These are phyloP conservation scores for Catocala fraxini DNA, from an alignment of 2,888 invertebrate genomes.

Conservation along the genomic window DNA sequence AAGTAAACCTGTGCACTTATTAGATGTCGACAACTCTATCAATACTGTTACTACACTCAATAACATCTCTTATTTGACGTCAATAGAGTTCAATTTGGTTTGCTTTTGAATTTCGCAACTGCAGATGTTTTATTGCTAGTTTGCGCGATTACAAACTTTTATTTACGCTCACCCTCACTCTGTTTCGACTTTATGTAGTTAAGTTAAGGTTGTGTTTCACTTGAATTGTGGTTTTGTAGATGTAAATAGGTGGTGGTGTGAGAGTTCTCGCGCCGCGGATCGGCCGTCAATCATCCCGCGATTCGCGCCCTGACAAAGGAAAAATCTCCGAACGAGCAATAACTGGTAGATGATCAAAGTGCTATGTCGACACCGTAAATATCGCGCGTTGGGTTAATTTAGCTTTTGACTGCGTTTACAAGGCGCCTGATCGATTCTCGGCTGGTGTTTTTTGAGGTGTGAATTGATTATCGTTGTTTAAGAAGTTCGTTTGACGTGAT, in stretches of 20 bases:
- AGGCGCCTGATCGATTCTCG: slow-evolving; percentile 55
- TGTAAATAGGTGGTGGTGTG: slow-evolving; percentile 36
- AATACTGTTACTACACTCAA: slow-evolving; percentile 12
- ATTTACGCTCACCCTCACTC: slow-evolving; percentile 12
- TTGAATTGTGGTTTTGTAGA: slow-evolving; percentile 7
- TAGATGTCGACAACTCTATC: slow-evolving; percentile 62
- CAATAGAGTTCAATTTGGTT: slow-evolving; percentile 47
- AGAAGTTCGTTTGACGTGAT: slow-evolving; percentile 31
- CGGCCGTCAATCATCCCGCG: slow-evolving; percentile 83
- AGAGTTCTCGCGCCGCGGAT: slow-evolving; percentile 78
- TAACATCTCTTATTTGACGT: background rate
- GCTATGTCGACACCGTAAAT: slow-evolving; percentile 71
- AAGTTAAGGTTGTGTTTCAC: slow-evolving; percentile 9
- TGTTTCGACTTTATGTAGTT: background rate
- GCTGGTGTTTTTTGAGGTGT: slow-evolving; percentile 46
- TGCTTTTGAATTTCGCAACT: slow-evolving; percentile 20
- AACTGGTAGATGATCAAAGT: slow-evolving; percentile 81
- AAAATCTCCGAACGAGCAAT: slow-evolving; percentile 80
- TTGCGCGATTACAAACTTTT: slow-evolving; percentile 34
- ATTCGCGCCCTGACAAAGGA: slow-evolving; percentile 82
- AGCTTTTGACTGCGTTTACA: slow-evolving; percentile 65
- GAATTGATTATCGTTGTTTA: slow-evolving; percentile 39
- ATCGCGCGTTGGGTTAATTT: slow-evolving; percentile 82
- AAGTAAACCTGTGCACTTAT: slow-evolving; percentile 81
- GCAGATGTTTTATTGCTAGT: slow-evolving; percentile 36